phyloP scores from a whole-genome alignment of 2,113 vertebrate genomes.

The Macrotus californicus region DNA sequence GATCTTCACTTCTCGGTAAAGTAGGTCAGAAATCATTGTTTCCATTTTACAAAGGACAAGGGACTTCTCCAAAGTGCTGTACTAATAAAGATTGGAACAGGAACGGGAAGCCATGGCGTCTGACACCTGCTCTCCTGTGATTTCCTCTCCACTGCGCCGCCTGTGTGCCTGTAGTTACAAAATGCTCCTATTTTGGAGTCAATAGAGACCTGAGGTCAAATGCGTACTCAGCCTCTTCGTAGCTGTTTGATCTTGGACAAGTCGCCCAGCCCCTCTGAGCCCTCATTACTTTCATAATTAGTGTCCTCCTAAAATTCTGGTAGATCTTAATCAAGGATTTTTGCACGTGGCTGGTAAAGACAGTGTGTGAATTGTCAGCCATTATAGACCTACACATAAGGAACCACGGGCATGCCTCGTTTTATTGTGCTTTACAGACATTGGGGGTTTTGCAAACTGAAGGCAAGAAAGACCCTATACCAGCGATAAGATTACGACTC shows the following conservation, averaged over 20 bases:
- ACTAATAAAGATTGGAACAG: neutral
- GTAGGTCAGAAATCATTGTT: slow-evolving; percentile 1
- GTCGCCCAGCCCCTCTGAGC: neutral
- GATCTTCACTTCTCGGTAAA: neutral
- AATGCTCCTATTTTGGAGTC: neutral
- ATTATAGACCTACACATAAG: neutral
- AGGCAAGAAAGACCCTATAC: neutral
- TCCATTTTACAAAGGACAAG: neutral
- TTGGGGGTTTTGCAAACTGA: neutral
- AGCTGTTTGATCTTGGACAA: slow-evolving; percentile 5
- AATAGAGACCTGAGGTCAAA: neutral
- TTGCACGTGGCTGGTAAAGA: neutral
- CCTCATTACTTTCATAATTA: neutral
- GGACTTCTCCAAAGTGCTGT: neutral
- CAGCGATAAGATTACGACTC: neutral
- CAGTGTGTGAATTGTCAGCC: neutral
- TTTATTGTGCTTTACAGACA: neutral
- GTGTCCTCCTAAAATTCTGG: neutral
- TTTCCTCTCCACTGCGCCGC: neutral
- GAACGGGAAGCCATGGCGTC: neutral
- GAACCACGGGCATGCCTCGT: neutral
- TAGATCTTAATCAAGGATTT: slow-evolving; percentile 12
- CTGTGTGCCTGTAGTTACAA: neutral
- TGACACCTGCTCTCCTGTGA: neutral
- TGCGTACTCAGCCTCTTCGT: neutral